phyloP scores from a whole-genome alignment of 2,888 invertebrate species.

The Melikaiella ostensackeni region DNA sequence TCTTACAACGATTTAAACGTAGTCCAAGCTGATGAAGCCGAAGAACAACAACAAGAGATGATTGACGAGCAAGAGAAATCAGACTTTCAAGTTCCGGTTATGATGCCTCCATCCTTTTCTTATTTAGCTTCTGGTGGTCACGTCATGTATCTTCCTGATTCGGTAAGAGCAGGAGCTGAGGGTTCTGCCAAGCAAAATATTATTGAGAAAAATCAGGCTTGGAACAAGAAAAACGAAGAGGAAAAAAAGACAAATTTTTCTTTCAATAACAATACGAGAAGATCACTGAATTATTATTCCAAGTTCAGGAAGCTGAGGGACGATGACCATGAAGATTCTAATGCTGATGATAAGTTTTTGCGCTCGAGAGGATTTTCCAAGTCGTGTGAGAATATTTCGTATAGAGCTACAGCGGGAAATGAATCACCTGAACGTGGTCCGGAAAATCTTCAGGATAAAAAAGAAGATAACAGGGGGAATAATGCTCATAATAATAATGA shows the following conservation, averaged over 20 bases:
- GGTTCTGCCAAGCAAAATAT: conserved; percentile 44
- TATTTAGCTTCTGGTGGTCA: conserved; percentile 84
- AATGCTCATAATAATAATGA: conserved; percentile 41
- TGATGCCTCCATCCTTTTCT: conserved; percentile 77
- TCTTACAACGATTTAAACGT: conserved; percentile 51
- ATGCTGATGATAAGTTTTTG: not conserved
- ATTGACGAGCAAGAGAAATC: conserved; percentile 52
- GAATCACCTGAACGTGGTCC: conserved; percentile 59
- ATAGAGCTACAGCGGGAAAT: conserved; percentile 54
- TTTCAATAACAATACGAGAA: conserved; percentile 3
- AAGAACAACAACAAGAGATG: conserved; percentile 42
- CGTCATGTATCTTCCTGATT: conserved; percentile 88
- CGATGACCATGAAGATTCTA: conserved; percentile 45
- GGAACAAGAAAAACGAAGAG: conserved; percentile 49
- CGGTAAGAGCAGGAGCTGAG: conserved; percentile 48
- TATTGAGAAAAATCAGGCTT: not conserved
- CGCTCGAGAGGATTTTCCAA: conserved; percentile 71
- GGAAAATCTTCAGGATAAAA: conserved; percentile 73
- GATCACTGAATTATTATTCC: not conserved
- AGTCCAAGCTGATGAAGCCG: conserved; percentile 32
- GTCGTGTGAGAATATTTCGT: conserved; percentile 78
- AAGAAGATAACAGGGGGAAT: conserved; percentile 66
- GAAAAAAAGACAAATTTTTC: conserved; percentile 31
- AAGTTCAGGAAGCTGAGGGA: conserved; percentile 33
- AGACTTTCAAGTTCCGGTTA: conserved; percentile 63